Evolutionary conservation across 2,797 vertebrate species (phyloP).

Genomic region (Peromyscus melanophrys): DNA sequence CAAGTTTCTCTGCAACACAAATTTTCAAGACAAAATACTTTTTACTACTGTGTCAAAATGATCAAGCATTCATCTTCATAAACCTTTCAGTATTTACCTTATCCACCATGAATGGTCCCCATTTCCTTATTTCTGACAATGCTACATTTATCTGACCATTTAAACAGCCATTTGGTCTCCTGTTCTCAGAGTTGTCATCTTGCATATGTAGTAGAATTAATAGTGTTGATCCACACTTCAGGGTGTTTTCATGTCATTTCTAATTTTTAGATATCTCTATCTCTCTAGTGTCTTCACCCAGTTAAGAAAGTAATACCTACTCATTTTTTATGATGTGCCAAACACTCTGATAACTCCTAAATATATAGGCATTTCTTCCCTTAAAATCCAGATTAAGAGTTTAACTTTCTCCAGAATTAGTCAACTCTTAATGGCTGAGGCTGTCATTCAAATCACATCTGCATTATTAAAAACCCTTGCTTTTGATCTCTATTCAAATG

Average conservation of each 20-base stretch:
- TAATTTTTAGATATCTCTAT: background rate
- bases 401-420: background rate
- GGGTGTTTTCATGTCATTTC: background rate
- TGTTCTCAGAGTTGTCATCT: background rate
- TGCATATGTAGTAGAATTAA: background rate
- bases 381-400: background rate
- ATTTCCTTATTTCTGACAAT: background rate
- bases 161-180: background rate
- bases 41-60: background rate
- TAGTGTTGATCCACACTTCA: too few relatives aligned
- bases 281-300: background rate
- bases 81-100: background rate
- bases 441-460: background rate
- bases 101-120: background rate
- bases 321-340: background rate
- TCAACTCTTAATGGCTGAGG: background rate
- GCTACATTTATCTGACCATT: background rate
- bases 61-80: background rate
- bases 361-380: background rate
- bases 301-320: background rate
- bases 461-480: background rate
- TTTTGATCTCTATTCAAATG: background rate
- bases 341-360: background rate
- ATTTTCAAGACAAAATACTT: background rate
- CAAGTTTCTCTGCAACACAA: background rate